These are phyloP conservation scores for Antitype chi DNA, from an alignment of 2,888 invertebrate species.

Conservation along the genomic window DNA sequence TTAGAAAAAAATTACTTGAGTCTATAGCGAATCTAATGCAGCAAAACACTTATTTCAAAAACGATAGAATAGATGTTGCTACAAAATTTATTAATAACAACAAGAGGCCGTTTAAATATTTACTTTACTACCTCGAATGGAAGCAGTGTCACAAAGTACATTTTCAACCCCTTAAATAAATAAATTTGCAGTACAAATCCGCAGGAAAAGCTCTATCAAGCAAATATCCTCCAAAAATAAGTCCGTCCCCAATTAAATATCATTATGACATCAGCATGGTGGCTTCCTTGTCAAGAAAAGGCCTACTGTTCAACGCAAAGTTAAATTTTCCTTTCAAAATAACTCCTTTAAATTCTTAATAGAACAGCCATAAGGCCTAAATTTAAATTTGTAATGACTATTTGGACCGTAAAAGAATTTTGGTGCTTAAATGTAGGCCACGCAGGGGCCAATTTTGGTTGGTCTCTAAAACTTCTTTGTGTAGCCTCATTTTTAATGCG, in stretches of 20 bases:
- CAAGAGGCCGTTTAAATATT: constrained; percentile 23
- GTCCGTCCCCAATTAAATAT: constrained; percentile 79
- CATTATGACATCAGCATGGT: constrained; percentile 74
- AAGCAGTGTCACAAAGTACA: background rate
- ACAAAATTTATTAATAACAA: background rate
- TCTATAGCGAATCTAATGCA: background rate
- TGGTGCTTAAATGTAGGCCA: constrained; percentile 80
- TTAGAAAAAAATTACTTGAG: background rate
- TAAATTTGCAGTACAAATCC: constrained; percentile 18
- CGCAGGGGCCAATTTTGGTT: constrained; percentile 70
- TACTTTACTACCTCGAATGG: background rate
- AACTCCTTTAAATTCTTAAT: constrained; percentile 57
- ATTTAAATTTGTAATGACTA: constrained; percentile 76
- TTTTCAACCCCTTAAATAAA: constrained; percentile 24
- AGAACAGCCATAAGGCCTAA: constrained; percentile 71
- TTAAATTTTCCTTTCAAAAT: constrained; percentile 33
- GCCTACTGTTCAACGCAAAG: constrained; percentile 55
- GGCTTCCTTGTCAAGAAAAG: constrained; percentile 63
- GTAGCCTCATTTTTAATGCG: constrained; percentile 69
- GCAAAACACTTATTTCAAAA: background rate
- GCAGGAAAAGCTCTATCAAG: constrained; percentile 49
- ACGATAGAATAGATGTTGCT: background rate
- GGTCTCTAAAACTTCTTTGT: constrained; percentile 83
- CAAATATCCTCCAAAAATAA: constrained; percentile 67
- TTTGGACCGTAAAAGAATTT: constrained; percentile 73